Conservation (phyloP, 2,113 vertebrate species). For the Diphyllodes magnificus region DNA sequence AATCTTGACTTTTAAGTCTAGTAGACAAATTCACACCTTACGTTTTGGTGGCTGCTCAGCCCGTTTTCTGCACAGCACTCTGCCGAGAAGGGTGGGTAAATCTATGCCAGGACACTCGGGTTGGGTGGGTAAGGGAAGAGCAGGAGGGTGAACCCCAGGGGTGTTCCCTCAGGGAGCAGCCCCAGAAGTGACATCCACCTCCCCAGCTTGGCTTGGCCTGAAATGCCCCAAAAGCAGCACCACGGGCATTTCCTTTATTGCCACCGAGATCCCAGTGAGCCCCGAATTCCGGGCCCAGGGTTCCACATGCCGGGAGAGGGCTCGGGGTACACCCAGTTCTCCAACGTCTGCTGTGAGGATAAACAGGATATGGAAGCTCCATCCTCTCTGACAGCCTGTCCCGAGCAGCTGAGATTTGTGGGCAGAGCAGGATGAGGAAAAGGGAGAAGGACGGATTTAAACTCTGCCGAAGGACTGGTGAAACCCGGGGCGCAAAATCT, state of each 20-base stretch:
- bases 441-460: too few relatives aligned
- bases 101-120: fast-evolving
- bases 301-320: neutral
- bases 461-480: fast-evolving
- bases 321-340: neutral
- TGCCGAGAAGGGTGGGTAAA: too few relatives aligned
- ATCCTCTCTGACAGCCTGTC: neutral
- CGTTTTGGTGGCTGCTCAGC: neutral
- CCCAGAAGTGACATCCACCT: neutral
- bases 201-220: neutral
- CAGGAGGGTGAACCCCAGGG: neutral
- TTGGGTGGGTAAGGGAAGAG: neutral
- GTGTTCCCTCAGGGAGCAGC: neutral
- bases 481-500: fast-evolving
- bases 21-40: neutral
- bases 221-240: neutral
- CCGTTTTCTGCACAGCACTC: fast-evolving
- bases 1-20: fast-evolving
- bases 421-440: fast-evolving
- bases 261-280: neutral
- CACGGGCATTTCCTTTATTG: neutral
- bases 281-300: fast-evolving
- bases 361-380: neutral
- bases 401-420: fast-evolving
- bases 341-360: fast-evolving